phyloP scores from a whole-genome alignment of 2,888 invertebrate species.

The Hemistola chrysoprasaria region DNA sequence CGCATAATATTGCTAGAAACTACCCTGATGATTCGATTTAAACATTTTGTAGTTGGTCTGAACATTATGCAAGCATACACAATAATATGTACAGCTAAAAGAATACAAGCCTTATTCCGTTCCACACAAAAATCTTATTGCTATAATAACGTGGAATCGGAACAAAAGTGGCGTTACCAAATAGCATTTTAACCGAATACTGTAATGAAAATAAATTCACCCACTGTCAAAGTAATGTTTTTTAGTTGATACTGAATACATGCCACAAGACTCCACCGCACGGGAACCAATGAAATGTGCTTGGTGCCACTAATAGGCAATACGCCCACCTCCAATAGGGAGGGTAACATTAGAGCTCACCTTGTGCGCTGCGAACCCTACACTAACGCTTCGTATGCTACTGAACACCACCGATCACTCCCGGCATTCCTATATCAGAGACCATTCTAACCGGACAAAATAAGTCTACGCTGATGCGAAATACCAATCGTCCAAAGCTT shows the following conservation, averaged over 20 bases:
- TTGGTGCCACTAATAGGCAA: conserved; percentile 80
- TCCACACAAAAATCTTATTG: conserved; percentile 15
- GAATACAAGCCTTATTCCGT: conserved; percentile 1
- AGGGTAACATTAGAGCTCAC: conserved; percentile 80
- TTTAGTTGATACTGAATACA: conserved; percentile 48
- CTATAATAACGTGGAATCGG: too few species aligned
- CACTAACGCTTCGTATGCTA: conserved; percentile 40
- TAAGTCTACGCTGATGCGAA: too few species aligned
- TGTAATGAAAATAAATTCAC: conserved; percentile 47
- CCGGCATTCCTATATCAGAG: conserved; percentile 1
- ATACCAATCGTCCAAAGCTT: too few species aligned
- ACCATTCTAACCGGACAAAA: too few species aligned
- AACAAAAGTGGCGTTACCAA: conserved; percentile 22
- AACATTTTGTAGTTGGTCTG: conserved; percentile 6
- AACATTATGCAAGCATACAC: conserved; percentile 5
- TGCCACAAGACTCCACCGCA: conserved; percentile 66
- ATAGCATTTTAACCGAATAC: conserved; percentile 13
- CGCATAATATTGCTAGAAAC: background rate
- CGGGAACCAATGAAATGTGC: conserved; percentile 70
- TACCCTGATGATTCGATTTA: conserved; percentile 10
- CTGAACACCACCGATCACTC: conserved; percentile 11
- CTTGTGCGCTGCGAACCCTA: conserved; percentile 82
- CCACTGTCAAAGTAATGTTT: conserved; percentile 44
- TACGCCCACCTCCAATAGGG: conserved; percentile 82
- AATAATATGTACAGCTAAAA: conserved; percentile 1